Conservation (phyloP, 2,113 vertebrate genomes). For the Cacatua alba region DNA sequence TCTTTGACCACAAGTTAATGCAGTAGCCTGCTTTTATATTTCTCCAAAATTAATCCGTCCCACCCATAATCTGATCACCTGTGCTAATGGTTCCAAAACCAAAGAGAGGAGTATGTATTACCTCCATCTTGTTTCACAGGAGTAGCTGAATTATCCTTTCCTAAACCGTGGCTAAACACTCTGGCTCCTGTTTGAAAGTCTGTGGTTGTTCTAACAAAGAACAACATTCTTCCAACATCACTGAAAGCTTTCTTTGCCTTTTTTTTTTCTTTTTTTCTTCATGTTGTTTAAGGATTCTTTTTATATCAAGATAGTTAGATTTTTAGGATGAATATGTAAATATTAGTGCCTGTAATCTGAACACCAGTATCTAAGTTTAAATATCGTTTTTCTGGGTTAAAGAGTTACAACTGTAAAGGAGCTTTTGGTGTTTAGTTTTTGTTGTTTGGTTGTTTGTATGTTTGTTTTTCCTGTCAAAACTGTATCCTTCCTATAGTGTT, state of each 20-base stretch:
- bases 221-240: not conserved
- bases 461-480: not conserved
- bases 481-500: not conserved
- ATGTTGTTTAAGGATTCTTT: not conserved
- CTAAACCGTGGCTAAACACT: not conserved
- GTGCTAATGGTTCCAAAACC: not conserved
- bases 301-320: not conserved
- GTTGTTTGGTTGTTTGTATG: not conserved
- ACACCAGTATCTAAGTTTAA: not conserved
- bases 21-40: not conserved
- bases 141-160: not conserved
- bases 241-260: not conserved
- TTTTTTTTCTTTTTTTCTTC: not conserved
- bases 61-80: not conserved
- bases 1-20: not conserved
- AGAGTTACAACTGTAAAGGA: not conserved
- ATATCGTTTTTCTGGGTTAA: not conserved
- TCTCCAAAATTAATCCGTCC: not conserved
- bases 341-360: not conserved
- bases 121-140: not conserved
- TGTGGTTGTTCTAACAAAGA: not conserved
- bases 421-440: not conserved
- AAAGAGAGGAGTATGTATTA: not conserved
- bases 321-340: not conserved
- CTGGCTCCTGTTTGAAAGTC: not conserved